These are phyloP conservation scores for Aplysina aerophoba DNA, from an alignment of 37 sponge, comb jelly and placozoan species.

Conservation along the genomic window DNA sequence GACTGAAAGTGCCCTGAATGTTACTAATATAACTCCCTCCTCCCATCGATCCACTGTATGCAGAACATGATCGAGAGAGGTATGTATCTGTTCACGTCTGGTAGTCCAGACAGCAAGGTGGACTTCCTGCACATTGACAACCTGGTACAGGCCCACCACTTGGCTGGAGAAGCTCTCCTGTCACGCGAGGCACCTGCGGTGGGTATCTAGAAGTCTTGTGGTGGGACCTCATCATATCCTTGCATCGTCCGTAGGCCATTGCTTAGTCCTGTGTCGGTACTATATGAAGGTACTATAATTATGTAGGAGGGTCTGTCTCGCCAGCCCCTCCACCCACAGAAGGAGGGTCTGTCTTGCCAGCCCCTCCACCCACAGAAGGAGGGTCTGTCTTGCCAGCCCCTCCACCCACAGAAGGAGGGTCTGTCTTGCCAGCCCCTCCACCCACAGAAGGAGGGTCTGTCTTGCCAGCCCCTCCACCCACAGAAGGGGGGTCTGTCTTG, in stretches of 20 bases:
- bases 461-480: too few relatives aligned
- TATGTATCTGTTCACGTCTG: constrained; percentile 64
- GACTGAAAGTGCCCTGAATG: too few relatives aligned
- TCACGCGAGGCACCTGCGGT: constrained; percentile 38
- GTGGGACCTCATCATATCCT: neutral
- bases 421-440: too few relatives aligned
- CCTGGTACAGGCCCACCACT: constrained; percentile 67
- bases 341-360: too few relatives aligned
- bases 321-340: too few relatives aligned
- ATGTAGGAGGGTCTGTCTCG: too few relatives aligned
- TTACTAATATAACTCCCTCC: neutral
- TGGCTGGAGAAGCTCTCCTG: constrained; percentile 57
- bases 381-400: too few relatives aligned
- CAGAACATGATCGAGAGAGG: constrained; percentile 66
- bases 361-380: too few relatives aligned
- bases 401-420: too few relatives aligned
- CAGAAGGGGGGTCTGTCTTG: too few relatives aligned
- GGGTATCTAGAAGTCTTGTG: neutral
- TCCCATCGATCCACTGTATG: neutral
- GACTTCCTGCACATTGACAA: constrained; percentile 84
- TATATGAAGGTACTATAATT: too few relatives aligned
- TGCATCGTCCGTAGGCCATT: neutral
- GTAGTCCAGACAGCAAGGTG: constrained; percentile 44
- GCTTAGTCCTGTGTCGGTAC: neutral
- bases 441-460: too few relatives aligned